Conservation (phyloP, 2,797 vertebrate species). For the Hippopotamyrus pictus region DNA sequence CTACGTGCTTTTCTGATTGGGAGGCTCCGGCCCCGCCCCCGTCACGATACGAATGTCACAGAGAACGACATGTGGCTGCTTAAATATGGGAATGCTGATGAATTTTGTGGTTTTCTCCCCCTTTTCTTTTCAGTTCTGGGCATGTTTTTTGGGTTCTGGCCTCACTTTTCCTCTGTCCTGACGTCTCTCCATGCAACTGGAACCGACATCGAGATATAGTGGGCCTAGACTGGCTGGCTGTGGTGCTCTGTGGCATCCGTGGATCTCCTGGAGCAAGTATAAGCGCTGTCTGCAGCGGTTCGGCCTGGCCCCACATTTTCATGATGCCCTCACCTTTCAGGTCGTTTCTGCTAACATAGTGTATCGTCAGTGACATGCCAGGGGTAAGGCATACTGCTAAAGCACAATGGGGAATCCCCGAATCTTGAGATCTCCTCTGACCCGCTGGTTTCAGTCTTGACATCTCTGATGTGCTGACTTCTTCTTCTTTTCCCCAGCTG, state of each 20-base stretch:
- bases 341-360: background rate
- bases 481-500: background rate
- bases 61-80: background rate
- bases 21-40: background rate
- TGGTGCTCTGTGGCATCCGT: conserved; percentile 82
- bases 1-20: background rate
- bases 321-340: conserved; percentile 58
- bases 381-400: background rate
- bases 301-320: conserved; percentile 60
- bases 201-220: conserved; percentile 74
- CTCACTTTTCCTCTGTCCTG: background rate
- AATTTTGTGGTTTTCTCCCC: background rate
- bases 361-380: background rate
- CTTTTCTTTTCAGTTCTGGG: background rate
- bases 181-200: conserved; percentile 63
- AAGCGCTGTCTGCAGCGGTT: conserved; percentile 84
- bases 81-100: background rate
- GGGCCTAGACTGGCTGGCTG: conserved; percentile 87
- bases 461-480: background rate
- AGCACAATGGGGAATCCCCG: background rate
- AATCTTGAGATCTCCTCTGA: background rate
- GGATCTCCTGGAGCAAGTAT: conserved; percentile 87
- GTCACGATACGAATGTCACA: background rate
- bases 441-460: background rate
- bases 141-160: background rate